Evolutionary conservation across 2,113 vertebrate species (phyloP), one percentile per base, ranked within the genome.

Genomic region (Nematolebias whitei): DNA sequence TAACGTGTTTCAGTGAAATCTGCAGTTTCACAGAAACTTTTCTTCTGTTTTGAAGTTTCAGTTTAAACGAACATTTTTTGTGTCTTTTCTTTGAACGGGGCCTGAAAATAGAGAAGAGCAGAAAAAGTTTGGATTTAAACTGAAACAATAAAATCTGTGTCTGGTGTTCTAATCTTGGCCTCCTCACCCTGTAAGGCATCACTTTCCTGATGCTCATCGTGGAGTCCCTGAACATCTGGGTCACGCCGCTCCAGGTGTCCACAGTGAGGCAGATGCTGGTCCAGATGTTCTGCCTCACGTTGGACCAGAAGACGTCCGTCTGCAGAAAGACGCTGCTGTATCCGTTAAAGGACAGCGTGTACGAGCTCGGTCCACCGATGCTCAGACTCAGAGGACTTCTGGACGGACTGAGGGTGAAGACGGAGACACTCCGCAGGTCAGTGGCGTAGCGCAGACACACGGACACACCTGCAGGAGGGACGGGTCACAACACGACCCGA

Each of bases 371-470:
- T 7, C 3, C 1, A 5, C 0, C 0, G 8, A 0, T 0, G 0
- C 0, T 0, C 41, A 88, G 13, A 0, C 0, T 18, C 69, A 89
- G 6, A 12, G 40, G 10, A 2, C 0, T 0, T 1, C 7, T 22
- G 62, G 47, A 24, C 6, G 69, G 63, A 53, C 77, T 51, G 32
- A 89, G 52, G 1, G 50, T 84, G 68, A 88, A 81, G 54, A 79
- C 5, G 0, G 26, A 1, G 0, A 1, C 2, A 4, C 0, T 1
- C 4, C 0, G 0, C 11, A 0, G 0, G 52, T 79, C 83, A 1
- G 19, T 1, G 53, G 87, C 12, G 78, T 68, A 86, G 12, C 86
- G 83, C 68, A 90, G 20, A 58, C 88, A 90, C 74, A 90, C 80
- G 0, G 86, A 71, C 24, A 84, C 45, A 68, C 82, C 88, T 90